Percentiles rank a stretch among this genome's conserved stretches.
Evolutionary conservation across 2,797 vertebrate genomes (phyloP).

Genomic region (Melanotaenia boesemani): DNA sequence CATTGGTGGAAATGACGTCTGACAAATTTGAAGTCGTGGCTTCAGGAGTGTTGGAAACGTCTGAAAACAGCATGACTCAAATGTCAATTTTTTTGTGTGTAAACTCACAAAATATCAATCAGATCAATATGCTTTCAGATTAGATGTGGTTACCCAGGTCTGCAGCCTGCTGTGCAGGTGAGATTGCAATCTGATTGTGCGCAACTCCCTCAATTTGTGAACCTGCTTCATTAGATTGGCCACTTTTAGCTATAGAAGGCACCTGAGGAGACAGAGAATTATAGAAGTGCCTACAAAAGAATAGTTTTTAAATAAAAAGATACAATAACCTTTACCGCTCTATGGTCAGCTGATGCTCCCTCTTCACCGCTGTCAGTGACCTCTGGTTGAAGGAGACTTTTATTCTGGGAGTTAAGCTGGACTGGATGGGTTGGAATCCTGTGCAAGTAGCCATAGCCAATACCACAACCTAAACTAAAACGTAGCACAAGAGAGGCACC

Average conservation of each 20-base stretch:
- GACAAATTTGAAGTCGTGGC: constrained; percentile 60
- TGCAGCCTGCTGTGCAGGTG: constrained; percentile 86
- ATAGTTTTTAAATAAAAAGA: neutral
- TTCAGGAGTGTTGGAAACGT: constrained; percentile 56
- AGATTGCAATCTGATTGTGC: constrained; percentile 78
- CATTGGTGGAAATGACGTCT: constrained; percentile 58
- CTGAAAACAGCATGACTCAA: constrained; percentile 47
- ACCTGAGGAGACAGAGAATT: constrained; percentile 73
- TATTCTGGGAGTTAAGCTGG: constrained; percentile 53
- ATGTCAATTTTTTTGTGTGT: neutral
- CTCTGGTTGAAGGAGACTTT: constrained; percentile 49
- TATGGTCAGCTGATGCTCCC: constrained; percentile 69
- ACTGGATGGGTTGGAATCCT: constrained; percentile 87
- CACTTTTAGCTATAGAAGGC: constrained; percentile 74
- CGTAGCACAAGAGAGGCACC: neutral
- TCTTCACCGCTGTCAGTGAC: constrained; percentile 38
- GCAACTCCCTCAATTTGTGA: constrained; percentile 38
- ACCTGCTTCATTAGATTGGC: constrained; percentile 53
- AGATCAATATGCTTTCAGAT: neutral
- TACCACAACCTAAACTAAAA: constrained; percentile 88
- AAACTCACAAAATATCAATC: neutral
- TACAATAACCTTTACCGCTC: constrained; percentile 72
- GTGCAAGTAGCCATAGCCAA: constrained; percentile 96
- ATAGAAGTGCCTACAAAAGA: neutral
- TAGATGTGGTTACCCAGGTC: constrained; percentile 83